Conservation (phyloP, 2,888 invertebrate species). For the Stenotaenia linearis region DNA sequence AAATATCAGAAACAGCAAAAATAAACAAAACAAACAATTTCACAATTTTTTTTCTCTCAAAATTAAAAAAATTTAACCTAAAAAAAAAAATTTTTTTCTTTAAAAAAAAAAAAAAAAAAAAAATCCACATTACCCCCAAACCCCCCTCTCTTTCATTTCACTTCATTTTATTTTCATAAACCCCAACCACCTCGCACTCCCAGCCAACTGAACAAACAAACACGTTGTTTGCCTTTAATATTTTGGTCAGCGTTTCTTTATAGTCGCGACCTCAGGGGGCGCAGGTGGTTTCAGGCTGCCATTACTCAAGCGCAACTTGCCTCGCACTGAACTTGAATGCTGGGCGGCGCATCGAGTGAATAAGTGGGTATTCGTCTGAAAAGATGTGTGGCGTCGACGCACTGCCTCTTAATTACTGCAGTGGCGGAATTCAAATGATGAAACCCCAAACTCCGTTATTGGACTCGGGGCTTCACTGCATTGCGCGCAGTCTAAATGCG, state of each 20-base stretch:
- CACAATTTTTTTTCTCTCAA: too few species aligned
- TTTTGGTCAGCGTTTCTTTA: conserved; percentile 4
- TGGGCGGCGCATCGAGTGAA: neutral
- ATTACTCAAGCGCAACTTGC: neutral
- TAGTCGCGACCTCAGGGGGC: neutral
- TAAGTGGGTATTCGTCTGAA: neutral
- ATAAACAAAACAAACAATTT: too few species aligned
- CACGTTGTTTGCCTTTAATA: neutral
- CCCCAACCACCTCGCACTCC: neutral
- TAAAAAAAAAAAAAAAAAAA: too few species aligned
- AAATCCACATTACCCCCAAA: neutral
- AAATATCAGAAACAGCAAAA: too few species aligned
- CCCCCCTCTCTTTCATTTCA: neutral
- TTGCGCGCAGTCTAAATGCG: too few species aligned
- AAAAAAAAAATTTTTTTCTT: too few species aligned
- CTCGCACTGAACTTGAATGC: neutral
- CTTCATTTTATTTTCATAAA: neutral
- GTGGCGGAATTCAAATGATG: neutral
- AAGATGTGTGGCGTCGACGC: neutral
- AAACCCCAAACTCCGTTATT: neutral
- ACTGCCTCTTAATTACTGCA: neutral
- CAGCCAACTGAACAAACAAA: neutral
- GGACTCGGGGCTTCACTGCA: too few species aligned
- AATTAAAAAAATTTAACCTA: too few species aligned
- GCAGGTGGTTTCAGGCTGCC: neutral